Base-by-base conservation (phyloP, 2,888 invertebrate species). In the Gerris lacustris region DNA sequence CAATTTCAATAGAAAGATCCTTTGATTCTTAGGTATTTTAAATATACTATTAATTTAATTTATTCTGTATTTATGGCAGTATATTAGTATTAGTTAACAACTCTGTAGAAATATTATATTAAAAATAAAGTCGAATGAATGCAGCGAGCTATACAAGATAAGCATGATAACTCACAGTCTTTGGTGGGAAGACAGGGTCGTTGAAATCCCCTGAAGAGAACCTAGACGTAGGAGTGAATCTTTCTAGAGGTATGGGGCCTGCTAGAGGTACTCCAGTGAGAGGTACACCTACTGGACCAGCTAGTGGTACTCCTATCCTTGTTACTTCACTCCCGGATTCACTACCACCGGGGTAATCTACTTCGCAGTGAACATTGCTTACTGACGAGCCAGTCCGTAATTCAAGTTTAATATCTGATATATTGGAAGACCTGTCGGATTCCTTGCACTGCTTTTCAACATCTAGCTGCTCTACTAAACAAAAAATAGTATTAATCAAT, bases 321-420 rank as follows among this genome's bases (percentile, higher is more conserved):
- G 83, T 82, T 67, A 82, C 81, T 71, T 83, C 87, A 71, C 85
- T 85, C 67, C 85, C 85, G 2, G 85, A 85, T 63, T 85, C 86
- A 0, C 86, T 85, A 76, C 87, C 87, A 87, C 88, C 81, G 86
- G 86, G 77, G 72, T 78, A 78, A 67, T 79, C 79, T 44, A 77
- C 75, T 69, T 79, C 79, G 73, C 80, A 80, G 72, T 80, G 79
- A 70, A 80, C 79, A 79, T 91, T 90, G 80, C 90, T 90, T 77
- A 87, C 87, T 63, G 90, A 90, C 73, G 90, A 90, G 9, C 89
- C 88, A 67, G 93, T 93, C 72, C 94, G 84, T 73, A 94, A 85
- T 81, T 95, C 94, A 75, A 93, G 85, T 81, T 95, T 95, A 79
- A 94, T 83, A 82, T 94, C 94, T 75, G 94, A 94, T 77, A 94